Conservation (phyloP, 2,797 vertebrate species). For the Lutjanus argentimaculatus region DNA sequence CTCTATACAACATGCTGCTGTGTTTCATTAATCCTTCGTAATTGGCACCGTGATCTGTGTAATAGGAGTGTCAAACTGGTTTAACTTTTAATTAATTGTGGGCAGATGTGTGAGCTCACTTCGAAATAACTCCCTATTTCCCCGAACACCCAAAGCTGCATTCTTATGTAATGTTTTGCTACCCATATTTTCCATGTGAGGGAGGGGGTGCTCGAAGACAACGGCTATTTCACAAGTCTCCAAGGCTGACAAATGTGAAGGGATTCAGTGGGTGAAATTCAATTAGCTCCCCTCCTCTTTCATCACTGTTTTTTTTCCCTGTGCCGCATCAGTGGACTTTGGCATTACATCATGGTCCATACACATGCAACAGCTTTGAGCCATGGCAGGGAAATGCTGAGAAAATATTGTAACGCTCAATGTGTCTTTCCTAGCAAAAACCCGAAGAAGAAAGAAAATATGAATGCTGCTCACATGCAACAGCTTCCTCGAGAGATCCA, state of each 20-base stretch:
- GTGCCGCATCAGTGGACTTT: conserved; percentile 49
- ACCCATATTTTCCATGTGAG: conserved; percentile 59
- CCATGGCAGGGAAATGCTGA: conserved; percentile 35
- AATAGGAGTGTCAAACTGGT: conserved; percentile 47
- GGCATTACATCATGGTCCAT: conserved; percentile 69
- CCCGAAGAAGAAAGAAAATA: conserved; percentile 26
- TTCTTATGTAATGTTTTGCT: conserved; percentile 65
- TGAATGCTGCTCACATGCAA: conserved; percentile 45
- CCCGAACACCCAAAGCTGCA: conserved; percentile 35
- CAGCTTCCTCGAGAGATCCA: conserved; percentile 25
- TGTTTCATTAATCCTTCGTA: conserved; percentile 51
- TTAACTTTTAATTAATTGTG: conserved; percentile 52
- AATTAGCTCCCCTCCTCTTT: conserved; percentile 66
- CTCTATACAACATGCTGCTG: conserved; percentile 17
- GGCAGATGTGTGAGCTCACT: conserved; percentile 68
- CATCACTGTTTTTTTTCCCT: conserved; percentile 36
- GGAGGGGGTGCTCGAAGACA: conserved; percentile 20
- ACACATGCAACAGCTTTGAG: conserved; percentile 62
- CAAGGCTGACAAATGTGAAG: conserved; percentile 54
- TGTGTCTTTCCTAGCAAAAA: conserved; percentile 26
- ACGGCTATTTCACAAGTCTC: conserved; percentile 59
- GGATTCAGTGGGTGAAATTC: conserved; percentile 53
- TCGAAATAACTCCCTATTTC: conserved; percentile 29
- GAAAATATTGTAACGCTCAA: conserved; percentile 40
- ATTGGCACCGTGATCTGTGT: conserved; percentile 30